Evolutionary conservation across 1,140 invertebrate genomes (phyloP).

Genomic region (Vollenhovia emeryi): DNA sequence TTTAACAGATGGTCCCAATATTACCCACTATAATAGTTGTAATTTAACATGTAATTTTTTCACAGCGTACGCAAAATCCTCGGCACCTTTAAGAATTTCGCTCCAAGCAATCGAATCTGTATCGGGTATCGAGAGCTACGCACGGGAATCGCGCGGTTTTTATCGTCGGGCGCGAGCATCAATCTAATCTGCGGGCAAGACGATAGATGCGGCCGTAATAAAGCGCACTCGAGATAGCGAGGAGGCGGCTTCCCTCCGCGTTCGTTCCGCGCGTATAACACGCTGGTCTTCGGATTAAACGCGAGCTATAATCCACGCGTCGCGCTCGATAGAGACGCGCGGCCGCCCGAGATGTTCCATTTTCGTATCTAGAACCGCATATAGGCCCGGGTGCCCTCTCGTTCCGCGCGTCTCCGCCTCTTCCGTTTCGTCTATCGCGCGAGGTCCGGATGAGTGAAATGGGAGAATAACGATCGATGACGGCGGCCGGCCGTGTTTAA

Average conservation of each 20-base stretch:
- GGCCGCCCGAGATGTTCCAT: constrained; percentile 23
- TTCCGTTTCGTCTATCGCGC: neutral
- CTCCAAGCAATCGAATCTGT: neutral
- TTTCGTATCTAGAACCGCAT: constrained; percentile 13
- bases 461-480: neutral
- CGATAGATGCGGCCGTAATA: neutral
- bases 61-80: too few species aligned
- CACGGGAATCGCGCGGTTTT: neutral
- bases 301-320: neutral
- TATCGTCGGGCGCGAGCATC: neutral
- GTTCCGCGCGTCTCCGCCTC: neutral
- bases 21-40: too few species aligned
- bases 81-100: neutral
- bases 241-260: neutral
- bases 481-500: neutral
- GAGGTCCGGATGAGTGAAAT: neutral
- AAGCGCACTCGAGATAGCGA: constrained; percentile 13
- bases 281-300: neutral
- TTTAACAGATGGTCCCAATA: too few species aligned
- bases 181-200: constrained; percentile 23
- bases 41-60: too few species aligned
- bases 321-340: constrained; percentile 3
- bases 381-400: neutral
- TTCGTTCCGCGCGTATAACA: constrained; percentile 4
- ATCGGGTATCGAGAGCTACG: neutral